Base-by-base conservation (phyloP, 2,888 invertebrate genomes). In the Helicoverpa assulta region DNA sequence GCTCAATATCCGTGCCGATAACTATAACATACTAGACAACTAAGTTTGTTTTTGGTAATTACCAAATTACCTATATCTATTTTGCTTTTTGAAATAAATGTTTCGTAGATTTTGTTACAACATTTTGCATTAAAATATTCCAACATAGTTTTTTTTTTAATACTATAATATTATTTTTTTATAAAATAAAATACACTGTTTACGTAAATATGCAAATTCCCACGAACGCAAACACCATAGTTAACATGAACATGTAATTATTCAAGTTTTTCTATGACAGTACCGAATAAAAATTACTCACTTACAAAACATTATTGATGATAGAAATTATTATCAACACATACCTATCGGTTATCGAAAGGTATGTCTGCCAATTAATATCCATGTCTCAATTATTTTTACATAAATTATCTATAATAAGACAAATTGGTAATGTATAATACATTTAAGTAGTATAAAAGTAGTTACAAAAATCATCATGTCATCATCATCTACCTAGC, bases 331-430 rank as follows among this genome's bases (percentile, higher is more conserved):
- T 78, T 76, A 70, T 61, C 64, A 60, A 63, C 67, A 61, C 37
- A 33, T 18, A 65, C 63, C 56, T 47, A 51, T 67, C 16, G 40
- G 10, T 58, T 70, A 80, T 33, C 33, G 33, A 33, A 33, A 43
- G 16, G 14, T 43, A 43, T 43, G 43, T 14, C 14, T 14, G 43
- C 3, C 43, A 43, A 43, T 43, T 43, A 43, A 16, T 43, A 69
- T 76, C 69, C 18, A 78, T 76, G 67, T 58, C 69, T 80, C 80
- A 73, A 78, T 78, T 76, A 76, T 73, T 67, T 78, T 80, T 79
- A 85, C 82, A 90, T 85, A 86, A 88, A 88, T 83, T 86, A 78
- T 82, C 74, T 78, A 82, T 79, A 64, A 77, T 53, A 51, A 59
- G 64, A 74, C 76, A 71, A 76, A 71, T 70, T 47, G 67, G 29